A percentile compares a stretch with the other conserved stretches of the same genome.
Evolutionary conservation across 2,113 vertebrate genomes (phyloP).

Genomic region (Cichladusa arquata): DNA sequence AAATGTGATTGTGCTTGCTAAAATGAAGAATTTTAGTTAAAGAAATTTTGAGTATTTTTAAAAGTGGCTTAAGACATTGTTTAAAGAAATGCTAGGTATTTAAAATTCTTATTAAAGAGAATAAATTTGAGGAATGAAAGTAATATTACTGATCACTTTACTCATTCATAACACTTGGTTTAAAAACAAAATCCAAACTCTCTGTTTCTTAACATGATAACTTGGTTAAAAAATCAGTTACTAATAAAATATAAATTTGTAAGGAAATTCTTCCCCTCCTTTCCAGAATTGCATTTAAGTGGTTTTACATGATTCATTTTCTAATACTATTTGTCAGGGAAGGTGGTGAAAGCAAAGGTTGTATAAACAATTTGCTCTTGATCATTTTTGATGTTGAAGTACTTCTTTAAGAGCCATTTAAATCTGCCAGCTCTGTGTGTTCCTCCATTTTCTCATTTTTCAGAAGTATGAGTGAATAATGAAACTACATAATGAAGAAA

Average conservation of each 20-base stretch:
- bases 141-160: neutral
- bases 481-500: constrained; percentile 37
- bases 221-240: neutral
- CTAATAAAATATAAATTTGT: neutral
- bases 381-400: constrained; percentile 38
- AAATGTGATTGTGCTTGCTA: neutral
- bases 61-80: neutral
- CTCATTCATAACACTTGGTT: neutral
- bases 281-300: constrained; percentile 8
- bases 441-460: constrained; percentile 59
- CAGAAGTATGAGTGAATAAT: constrained; percentile 17
- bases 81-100: neutral
- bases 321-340: neutral
- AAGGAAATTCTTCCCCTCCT: neutral
- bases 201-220: neutral
- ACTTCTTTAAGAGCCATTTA: constrained; percentile 36
- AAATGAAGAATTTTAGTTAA: neutral
- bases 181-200: neutral
- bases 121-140: neutral
- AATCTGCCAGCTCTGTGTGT: constrained; percentile 20
- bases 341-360: neutral
- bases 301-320: constrained; percentile 16
- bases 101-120: neutral
- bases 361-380: constrained; percentile 27
- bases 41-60: neutral